phyloP scores from a whole-genome alignment of 2,888 invertebrate species.

The Caenorhabditis drosophilae region DNA sequence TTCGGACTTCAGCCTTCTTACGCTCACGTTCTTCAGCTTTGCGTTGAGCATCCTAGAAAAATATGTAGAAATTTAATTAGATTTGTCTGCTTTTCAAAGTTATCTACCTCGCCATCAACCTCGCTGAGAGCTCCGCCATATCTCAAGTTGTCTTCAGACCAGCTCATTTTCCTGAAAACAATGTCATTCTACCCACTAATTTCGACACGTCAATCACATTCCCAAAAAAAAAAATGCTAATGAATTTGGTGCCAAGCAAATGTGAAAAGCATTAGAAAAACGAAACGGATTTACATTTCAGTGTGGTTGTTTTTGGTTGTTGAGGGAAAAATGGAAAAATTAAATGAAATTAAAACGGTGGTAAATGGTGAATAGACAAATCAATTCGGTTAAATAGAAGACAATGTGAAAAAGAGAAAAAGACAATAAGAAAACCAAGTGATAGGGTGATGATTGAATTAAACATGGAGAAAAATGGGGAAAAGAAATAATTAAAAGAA shows the following conservation, averaged over 20 bases:
- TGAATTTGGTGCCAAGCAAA: slow-evolving; percentile 35
- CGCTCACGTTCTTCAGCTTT: slow-evolving; percentile 96
- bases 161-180: slow-evolving; percentile 18
- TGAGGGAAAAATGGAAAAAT: too few species aligned
- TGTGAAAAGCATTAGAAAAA: slow-evolving; percentile 33
- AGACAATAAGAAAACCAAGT: background rate
- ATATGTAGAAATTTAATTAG: too few species aligned
- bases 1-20: slow-evolving; percentile 95
- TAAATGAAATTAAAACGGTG: too few species aligned
- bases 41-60: slow-evolving; percentile 73
- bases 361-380: too few species aligned
- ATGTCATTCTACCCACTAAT: too few species aligned
- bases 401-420: too few species aligned
- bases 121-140: slow-evolving; percentile 58
- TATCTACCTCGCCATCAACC: slow-evolving; percentile 42
- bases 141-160: slow-evolving; percentile 48
- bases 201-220: too few species aligned
- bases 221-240: background rate
- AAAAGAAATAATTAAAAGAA: too few species aligned
- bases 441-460: background rate
- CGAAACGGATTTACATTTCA: slow-evolving; percentile 2
- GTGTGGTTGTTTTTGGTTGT: slow-evolving; percentile 9
- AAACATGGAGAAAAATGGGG: background rate
- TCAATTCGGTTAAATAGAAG: too few species aligned
- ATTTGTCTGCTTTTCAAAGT: too few species aligned